Evolutionary conservation across 2,888 invertebrate genomes (phyloP).

Genomic region (Entomobrya proxima): DNA sequence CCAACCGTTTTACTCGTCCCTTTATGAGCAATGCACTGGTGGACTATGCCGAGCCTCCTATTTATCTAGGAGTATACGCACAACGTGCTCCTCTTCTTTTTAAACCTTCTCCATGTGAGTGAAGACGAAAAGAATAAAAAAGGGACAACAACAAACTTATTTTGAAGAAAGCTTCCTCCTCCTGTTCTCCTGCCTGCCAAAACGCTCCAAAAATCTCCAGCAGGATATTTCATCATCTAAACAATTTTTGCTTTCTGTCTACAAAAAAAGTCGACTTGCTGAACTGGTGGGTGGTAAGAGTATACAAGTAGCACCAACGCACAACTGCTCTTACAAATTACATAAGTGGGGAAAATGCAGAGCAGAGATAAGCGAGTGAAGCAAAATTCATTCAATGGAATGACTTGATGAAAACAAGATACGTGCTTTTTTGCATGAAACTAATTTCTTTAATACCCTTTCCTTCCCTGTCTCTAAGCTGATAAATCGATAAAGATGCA

Average conservation of each 20-base stretch:
- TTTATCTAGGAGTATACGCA: neutral
- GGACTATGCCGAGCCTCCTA: too few relatives aligned
- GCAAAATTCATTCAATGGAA: neutral
- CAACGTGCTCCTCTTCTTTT: neutral
- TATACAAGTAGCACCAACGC: neutral
- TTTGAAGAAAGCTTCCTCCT: neutral
- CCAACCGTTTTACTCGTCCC: neutral
- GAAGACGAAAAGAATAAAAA: too few relatives aligned
- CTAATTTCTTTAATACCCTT: conserved; percentile 14
- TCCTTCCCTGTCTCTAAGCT: neutral
- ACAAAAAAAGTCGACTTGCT: neutral
- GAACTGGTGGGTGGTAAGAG: neutral
- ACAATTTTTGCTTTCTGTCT: neutral
- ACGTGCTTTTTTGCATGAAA: neutral
- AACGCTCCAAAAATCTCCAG: neutral
- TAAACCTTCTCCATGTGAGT: neutral
- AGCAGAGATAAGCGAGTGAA: neutral
- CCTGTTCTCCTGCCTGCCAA: neutral
- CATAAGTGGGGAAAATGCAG: neutral
- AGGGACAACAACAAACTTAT: neutral
- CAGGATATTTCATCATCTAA: neutral
- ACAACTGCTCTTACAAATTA: neutral
- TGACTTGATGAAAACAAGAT: neutral
- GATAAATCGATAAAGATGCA: neutral
- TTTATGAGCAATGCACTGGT: too few relatives aligned